These are phyloP conservation scores for Bombus confusus DNA, from an alignment of 1,140 invertebrate genomes.

Conservation along the genomic window DNA sequence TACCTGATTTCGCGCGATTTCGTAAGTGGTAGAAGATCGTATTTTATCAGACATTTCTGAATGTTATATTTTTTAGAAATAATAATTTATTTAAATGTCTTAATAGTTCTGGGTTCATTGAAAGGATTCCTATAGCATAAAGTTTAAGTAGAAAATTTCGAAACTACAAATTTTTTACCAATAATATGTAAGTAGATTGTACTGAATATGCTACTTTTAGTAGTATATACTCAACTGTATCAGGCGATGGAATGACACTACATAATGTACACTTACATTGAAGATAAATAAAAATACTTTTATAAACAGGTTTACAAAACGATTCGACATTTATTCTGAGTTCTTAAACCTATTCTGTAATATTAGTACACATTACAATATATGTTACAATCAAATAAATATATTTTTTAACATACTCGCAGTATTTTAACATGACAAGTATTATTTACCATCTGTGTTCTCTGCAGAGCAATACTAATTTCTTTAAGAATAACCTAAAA, in stretches of 20 bases:
- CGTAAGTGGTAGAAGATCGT: not conserved
- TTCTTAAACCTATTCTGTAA: not conserved
- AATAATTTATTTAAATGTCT: not conserved
- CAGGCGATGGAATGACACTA: not conserved
- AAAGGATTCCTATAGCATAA: not conserved
- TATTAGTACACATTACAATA: slow-evolving; percentile 9
- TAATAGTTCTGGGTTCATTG: not conserved
- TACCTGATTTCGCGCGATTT: not conserved
- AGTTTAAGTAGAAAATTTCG: not conserved
- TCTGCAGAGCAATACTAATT: slow-evolving; percentile 1
- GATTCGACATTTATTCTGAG: not conserved
- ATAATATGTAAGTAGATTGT: no score
- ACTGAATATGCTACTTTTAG: not conserved
- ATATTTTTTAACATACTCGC: slow-evolving; percentile 13
- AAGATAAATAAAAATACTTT: not conserved
- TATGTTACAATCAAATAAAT: slow-evolving; percentile 32
- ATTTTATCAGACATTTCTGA: not conserved
- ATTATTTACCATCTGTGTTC: not conserved
- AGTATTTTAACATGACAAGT: not conserved
- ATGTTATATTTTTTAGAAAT: not conserved
- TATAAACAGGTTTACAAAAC: slow-evolving; percentile 5
- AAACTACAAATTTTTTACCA: not conserved
- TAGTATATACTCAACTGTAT: not conserved
- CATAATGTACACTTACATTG: not conserved
- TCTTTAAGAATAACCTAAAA: not conserved